Base-by-base conservation (phyloP, 1,140 invertebrate genomes). In the Apis florea region DNA sequence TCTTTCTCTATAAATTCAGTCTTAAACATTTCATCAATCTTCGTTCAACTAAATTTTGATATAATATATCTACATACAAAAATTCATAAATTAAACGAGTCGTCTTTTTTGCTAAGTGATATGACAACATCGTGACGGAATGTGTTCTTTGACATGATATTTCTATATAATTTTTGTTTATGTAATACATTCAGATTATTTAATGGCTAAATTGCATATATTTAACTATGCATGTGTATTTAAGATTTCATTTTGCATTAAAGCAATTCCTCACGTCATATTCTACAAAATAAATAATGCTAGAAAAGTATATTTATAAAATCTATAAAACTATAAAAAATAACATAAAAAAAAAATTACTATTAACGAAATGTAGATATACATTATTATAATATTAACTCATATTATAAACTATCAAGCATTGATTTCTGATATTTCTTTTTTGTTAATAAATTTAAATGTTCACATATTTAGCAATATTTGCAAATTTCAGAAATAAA, bases 21-120 rank as follows among this genome's bases (percentile, higher is more conserved):
- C 92, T 93, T 93, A 92, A 92, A 92, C 87, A 93, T 93, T 93
- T 85, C 87, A 89, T 92, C 82, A 81, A 91, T 92, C 85, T 91
- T 93, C 88, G 85, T 92, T 92, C 84, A 90, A 93, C 88, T 84
- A 81, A 92, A 91, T 69, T n/a, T 85, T 76, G 59, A 72, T 85
- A 72, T 83, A 58, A 82, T 54, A 56, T 66, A 83, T 88, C 86
- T 87, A 88, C 83, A 70, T 88, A 87, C 78, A 88, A 87, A 86
- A 87, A 71, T 88, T 59, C 83, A 87, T 79, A 84, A 88, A 90
- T 58, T 17, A 85, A 89, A 87, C 47, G 24, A 54, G 53, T 82
- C 84, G 72, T 31, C 71, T 5, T 24, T 89, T 90, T 68, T 85
- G 83, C 79, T 88, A 84, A 85, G 59, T 91, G 90, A 91, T 91